Base-by-base conservation (phyloP, 1,140 invertebrate genomes). In the Amphibalanus amphitrite region DNA sequence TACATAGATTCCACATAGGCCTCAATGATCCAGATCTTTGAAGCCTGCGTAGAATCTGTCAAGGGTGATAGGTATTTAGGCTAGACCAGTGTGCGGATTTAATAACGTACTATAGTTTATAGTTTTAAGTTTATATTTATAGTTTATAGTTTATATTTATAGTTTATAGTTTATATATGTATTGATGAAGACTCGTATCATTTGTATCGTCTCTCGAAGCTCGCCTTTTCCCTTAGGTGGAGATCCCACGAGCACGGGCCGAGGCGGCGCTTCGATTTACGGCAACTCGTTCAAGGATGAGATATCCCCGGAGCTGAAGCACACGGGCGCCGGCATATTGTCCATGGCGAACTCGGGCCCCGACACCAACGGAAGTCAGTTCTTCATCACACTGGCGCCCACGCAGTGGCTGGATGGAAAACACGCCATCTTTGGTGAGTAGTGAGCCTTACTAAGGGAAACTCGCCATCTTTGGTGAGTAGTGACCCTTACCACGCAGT, bases 401-500 rank as follows among this genome's bases (percentile, higher is more conserved):
- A 96, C 95, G 8, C 95, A n/a, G n/a, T n/a, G n/a, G n/a, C n/a
- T n/a, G n/a, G n/a, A n/a, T n/a, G n/a, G n/a, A n/a, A n/a, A n/a
- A n/a, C n/a, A n/a, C n/a, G n/a, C n/a, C n/a, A n/a, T n/a, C n/a
- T n/a, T n/a, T n/a, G n/a, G n/a, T n/a, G 98, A 76, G 98, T 95
- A 93, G 82, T 99, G 13, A 96, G n/a, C n/a, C n/a, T n/a, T n/a
- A n/a, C n/a, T n/a, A 99, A 85, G 91, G 93, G 59, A 97, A 98
- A 81, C 96, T 99, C 81, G 71, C 75, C 20, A 74, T 76, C 70
- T 74, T 76, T 47, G 75, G 75, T 76, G 40, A 26, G 99, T 98
- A 82, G 95, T 95, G 28, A n/a, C n/a, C n/a, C n/a, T n/a, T n/a
- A n/a, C n/a, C n/a, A 99, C 85, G 91, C 98, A 81, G 96, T 99